Percentiles rank a stretch among this genome's conserved stretches.
phyloP scores from a whole-genome alignment of 2,888 invertebrate genomes.

The Cetonia aurata region DNA sequence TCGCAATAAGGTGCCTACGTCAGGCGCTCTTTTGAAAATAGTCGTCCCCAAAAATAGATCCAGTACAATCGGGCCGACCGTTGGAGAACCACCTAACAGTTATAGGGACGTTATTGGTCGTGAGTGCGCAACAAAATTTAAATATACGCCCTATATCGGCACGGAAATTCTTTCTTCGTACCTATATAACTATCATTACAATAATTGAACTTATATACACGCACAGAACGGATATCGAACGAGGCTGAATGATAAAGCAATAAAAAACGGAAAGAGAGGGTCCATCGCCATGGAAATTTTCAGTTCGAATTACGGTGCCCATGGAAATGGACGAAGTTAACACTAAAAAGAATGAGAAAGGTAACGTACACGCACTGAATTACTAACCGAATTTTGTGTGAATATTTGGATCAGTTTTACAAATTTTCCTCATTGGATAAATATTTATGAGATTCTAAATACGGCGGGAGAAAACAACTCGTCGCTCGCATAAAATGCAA shows the following conservation, averaged over 20 bases:
- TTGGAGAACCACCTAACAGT: slow-evolving; percentile 42
- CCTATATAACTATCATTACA: slow-evolving; percentile 17
- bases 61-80: slow-evolving; percentile 42
- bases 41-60: slow-evolving; percentile 46
- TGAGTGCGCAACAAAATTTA: slow-evolving; percentile 35
- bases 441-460: slow-evolving; percentile 15
- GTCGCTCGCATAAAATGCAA: slow-evolving; percentile 3
- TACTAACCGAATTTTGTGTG: not conserved
- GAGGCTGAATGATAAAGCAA: slow-evolving; percentile 11
- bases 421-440: not conserved
- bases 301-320: slow-evolving; percentile 49
- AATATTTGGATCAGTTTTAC: no score
- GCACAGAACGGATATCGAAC: slow-evolving; percentile 10
- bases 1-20: slow-evolving; percentile 34
- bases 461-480: slow-evolving; percentile 3
- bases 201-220: slow-evolving; percentile 24
- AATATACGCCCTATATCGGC: slow-evolving; percentile 32
- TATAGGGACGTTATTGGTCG: slow-evolving; percentile 37
- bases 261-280: slow-evolving; percentile 9
- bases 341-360: slow-evolving; percentile 39
- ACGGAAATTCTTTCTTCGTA: slow-evolving; percentile 34
- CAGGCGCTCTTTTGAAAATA: slow-evolving; percentile 47
- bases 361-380: slow-evolving; percentile 38
- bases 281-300: slow-evolving; percentile 52
- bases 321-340: slow-evolving; percentile 53